A percentile compares a stretch with the other conserved stretches of the same genome.
Evolutionary conservation across 2,797 vertebrate species (phyloP).

Genomic region (Hoplostethus mediterraneus): DNA sequence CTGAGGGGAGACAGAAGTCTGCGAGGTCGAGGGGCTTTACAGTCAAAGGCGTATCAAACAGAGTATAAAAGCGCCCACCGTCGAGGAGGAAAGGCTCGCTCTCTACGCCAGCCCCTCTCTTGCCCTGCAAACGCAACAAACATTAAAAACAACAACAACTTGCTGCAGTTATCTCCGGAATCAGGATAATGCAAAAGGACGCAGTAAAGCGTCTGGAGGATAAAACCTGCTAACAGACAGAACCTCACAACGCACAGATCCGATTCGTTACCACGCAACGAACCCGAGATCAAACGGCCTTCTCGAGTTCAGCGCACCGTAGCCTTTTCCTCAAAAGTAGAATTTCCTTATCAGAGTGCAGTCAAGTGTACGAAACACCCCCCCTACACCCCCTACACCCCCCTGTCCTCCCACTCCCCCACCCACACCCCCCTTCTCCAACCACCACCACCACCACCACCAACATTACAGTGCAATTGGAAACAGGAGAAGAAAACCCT

Average conservation of each 20-base stretch:
- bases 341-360: conserved; percentile 53
- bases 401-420: not conserved
- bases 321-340: conserved; percentile 57
- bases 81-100: conserved; percentile 10
- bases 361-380: conserved; percentile 39
- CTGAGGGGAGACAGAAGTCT: conserved; percentile 67
- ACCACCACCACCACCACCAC: conserved; percentile 32
- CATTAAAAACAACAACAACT: conserved; percentile 29
- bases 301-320: conserved; percentile 61
- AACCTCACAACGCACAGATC: conserved; percentile 55
- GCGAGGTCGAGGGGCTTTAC: conserved; percentile 57
- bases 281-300: conserved; percentile 72
- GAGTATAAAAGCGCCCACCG: conserved; percentile 45
- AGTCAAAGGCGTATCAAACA: conserved; percentile 59
- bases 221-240: conserved; percentile 58
- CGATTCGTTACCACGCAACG: conserved; percentile 65
- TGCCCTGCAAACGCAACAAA: conserved; percentile 28
- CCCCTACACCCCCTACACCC: conserved; percentile 1
- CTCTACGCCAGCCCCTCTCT: not conserved
- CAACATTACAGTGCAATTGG: conserved; percentile 69
- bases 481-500: conserved; percentile 61
- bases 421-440: not conserved
- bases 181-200: conserved; percentile 50
- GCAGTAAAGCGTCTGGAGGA: conserved; percentile 49
- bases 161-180: conserved; percentile 40